These are phyloP conservation scores for Yponomeuta sedellus DNA, from an alignment of 2,888 invertebrate species.

Conservation along the genomic window DNA sequence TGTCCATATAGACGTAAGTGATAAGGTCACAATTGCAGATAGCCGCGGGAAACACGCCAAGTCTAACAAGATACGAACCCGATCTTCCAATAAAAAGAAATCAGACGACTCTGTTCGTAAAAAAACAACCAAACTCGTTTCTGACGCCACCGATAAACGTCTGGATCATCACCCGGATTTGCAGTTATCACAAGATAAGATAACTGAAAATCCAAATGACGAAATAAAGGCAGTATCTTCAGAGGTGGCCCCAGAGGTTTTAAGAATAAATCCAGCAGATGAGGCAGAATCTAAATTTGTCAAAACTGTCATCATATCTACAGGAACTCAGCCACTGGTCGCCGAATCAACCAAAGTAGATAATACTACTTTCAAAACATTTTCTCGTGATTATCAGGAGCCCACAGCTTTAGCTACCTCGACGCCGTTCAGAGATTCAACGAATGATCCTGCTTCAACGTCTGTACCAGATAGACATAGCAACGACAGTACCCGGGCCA, in stretches of 20 bases:
- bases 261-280: not conserved
- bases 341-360: too few relatives aligned
- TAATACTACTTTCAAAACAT: not conserved
- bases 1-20: not conserved
- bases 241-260: not conserved
- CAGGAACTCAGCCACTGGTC: too few relatives aligned
- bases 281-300: slow-evolving; percentile 32
- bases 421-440: not conserved
- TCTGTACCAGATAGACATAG: not conserved
- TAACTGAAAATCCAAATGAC: not conserved
- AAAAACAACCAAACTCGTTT: not conserved
- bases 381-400: not conserved
- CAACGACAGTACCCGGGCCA: not conserved
- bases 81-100: not conserved
- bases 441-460: not conserved
- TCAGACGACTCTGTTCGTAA: not conserved
- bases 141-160: not conserved
- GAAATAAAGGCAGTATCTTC: not conserved
- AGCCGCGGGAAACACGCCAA: not conserved
- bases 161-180: too few relatives aligned
- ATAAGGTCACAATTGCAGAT: not conserved
- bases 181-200: too few relatives aligned
- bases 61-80: not conserved
- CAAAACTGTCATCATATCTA: slow-evolving; percentile 47
- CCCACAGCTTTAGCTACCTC: not conserved